Evolutionary conservation across 2,113 vertebrate genomes (phyloP).

Genomic region (Dendropsophus ebraccatus): DNA sequence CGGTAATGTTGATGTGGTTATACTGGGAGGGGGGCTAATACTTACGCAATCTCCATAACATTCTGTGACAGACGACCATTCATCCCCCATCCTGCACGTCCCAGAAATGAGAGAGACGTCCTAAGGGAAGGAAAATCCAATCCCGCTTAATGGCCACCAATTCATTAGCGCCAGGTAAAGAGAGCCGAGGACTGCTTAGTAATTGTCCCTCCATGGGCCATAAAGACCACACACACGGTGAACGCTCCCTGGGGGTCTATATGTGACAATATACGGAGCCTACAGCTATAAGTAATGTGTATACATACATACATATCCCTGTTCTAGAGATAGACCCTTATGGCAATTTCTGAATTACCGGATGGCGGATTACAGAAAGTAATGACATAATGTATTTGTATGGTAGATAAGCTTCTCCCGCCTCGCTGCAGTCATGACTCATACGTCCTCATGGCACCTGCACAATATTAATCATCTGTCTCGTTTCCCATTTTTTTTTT

Average conservation of each 20-base stretch:
- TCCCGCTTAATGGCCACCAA: not conserved
- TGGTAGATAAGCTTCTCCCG: not conserved
- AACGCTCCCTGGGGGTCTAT: not conserved
- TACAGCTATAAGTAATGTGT: too few species aligned
- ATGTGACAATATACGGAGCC: too few species aligned
- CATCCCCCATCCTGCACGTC: not conserved
- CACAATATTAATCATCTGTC: not conserved
- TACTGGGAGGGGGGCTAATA: not conserved
- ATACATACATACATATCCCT: too few species aligned
- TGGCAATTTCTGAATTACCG: too few species aligned
- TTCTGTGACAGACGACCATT: not conserved
- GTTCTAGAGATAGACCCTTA: not conserved
- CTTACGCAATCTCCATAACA: not conserved
- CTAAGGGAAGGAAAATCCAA: not conserved
- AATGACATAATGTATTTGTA: not conserved
- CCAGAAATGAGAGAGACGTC: not conserved
- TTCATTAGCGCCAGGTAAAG: not conserved
- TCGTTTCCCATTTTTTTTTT: not conserved
- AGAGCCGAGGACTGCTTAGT: not conserved
- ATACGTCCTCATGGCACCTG: not conserved
- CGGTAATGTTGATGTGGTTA: not conserved
- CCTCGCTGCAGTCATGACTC: not conserved
- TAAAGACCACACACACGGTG: not conserved
- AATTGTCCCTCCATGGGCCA: not conserved
- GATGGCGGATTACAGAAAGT: not conserved